These are phyloP conservation scores for Netelia virgata DNA, from an alignment of 2,888 invertebrate genomes.

Conservation along the genomic window DNA sequence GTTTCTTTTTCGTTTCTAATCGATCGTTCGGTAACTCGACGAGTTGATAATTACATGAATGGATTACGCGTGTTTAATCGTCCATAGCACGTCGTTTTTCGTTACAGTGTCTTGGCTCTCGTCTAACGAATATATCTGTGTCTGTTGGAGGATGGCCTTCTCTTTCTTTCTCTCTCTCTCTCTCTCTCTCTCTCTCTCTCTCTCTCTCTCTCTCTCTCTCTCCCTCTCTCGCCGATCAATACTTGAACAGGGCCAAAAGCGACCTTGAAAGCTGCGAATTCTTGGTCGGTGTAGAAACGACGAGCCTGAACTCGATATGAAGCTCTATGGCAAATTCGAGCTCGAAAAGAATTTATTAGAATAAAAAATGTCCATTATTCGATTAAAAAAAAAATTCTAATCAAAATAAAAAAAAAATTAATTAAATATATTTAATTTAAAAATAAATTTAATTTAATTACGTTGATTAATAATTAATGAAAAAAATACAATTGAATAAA, in stretches of 20 bases:
- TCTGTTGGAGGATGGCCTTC: not conserved
- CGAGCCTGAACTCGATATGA: not conserved
- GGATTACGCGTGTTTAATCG: not conserved
- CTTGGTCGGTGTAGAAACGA: not conserved
- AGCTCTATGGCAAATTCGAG: not conserved
- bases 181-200: not conserved
- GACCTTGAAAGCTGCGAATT: constrained; percentile 45
- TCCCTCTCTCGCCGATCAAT: constrained; percentile 48
- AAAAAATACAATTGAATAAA: no score
- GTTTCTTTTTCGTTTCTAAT: not conserved
- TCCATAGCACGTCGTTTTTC: constrained; percentile 4
- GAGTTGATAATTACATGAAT: not conserved
- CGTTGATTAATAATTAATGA: no score
- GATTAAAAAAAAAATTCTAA: not conserved
- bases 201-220: not conserved
- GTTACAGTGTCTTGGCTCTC: constrained; percentile 7
- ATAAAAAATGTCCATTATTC: not conserved
- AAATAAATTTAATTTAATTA: not conserved
- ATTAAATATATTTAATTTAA: not conserved
- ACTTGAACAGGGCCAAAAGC: constrained; percentile 46
- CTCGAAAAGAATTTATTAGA: not conserved
- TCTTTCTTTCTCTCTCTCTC: no score
- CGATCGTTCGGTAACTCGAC: not conserved
- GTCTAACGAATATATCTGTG: not conserved
- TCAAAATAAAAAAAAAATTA: not conserved